These are phyloP conservation scores for Okamejei kenojei DNA, from an alignment of 2,797 vertebrate species.

Conservation along the genomic window DNA sequence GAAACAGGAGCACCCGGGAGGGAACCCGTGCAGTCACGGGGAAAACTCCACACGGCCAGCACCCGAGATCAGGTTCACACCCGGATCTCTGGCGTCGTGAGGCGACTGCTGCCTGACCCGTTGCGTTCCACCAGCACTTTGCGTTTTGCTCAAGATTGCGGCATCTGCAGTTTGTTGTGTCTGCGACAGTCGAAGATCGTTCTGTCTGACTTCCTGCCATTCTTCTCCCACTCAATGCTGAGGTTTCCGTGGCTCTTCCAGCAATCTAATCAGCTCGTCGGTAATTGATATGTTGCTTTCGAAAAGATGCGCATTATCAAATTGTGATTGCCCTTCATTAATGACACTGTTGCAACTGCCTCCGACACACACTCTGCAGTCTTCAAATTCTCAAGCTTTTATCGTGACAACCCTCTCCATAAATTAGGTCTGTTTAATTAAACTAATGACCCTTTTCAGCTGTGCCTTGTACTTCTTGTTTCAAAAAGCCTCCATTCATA, in stretches of 20 bases:
- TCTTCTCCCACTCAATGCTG: neutral
- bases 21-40: too few species aligned
- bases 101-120: too few species aligned
- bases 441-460: neutral
- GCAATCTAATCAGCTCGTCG: neutral
- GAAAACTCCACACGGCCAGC: too few species aligned
- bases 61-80: too few species aligned
- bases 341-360: neutral
- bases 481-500: neutral
- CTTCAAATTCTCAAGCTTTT: slow-evolving; percentile 9
- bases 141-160: too few species aligned
- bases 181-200: neutral
- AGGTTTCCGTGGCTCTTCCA: neutral
- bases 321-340: neutral
- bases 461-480: neutral
- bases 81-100: too few species aligned
- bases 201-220: neutral
- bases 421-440: slow-evolving; percentile 1
- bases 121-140: too few species aligned
- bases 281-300: neutral
- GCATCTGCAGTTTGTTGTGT: too few species aligned
- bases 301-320: neutral
- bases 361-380: neutral
- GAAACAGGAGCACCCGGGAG: too few species aligned
- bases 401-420: neutral